A percentile compares a stretch with the other conserved stretches of the same genome.
phyloP scores from a whole-genome alignment of 2,797 vertebrate genomes.

The Hippocampus kuda region DNA sequence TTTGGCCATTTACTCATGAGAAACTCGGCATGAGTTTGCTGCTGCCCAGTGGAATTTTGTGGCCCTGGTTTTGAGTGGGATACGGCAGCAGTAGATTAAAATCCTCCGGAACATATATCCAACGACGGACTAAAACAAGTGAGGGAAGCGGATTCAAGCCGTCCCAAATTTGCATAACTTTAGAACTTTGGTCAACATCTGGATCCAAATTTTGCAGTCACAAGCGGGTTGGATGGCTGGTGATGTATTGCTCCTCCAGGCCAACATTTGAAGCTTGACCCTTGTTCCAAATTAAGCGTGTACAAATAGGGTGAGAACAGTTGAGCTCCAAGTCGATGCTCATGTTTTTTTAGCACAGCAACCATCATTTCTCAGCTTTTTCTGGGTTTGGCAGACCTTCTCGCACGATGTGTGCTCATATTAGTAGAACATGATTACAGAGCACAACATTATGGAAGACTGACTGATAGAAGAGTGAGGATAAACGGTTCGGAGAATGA shows the following conservation, averaged over 20 bases:
- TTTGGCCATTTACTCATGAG: conserved; percentile 50
- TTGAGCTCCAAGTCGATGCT: neutral
- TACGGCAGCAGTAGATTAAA: conserved; percentile 49
- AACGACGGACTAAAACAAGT: conserved; percentile 42
- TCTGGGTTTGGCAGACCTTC: neutral
- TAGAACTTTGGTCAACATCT: neutral
- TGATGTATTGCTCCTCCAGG: neutral
- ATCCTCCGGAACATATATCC: conserved; percentile 57
- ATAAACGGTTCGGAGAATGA: too few relatives aligned
- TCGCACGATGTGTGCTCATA: neutral
- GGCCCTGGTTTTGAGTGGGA: conserved; percentile 45
- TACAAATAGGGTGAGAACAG: neutral
- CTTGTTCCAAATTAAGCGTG: neutral
- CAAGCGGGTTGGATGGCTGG: neutral
- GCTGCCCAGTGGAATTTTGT: conserved; percentile 54
- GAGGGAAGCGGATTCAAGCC: neutral
- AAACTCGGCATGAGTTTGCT: conserved; percentile 32
- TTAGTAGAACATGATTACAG: too few relatives aligned
- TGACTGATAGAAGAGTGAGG: too few relatives aligned
- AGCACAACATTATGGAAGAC: too few relatives aligned
- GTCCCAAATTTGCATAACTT: neutral
- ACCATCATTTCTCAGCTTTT: neutral
- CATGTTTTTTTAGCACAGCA: neutral
- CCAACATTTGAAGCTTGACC: neutral
- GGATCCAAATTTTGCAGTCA: neutral